Evolutionary conservation across 2,888 invertebrate genomes (phyloP), one percentile per base, ranked within the genome.

Genomic region (Chrysomela aeneicollis): DNA sequence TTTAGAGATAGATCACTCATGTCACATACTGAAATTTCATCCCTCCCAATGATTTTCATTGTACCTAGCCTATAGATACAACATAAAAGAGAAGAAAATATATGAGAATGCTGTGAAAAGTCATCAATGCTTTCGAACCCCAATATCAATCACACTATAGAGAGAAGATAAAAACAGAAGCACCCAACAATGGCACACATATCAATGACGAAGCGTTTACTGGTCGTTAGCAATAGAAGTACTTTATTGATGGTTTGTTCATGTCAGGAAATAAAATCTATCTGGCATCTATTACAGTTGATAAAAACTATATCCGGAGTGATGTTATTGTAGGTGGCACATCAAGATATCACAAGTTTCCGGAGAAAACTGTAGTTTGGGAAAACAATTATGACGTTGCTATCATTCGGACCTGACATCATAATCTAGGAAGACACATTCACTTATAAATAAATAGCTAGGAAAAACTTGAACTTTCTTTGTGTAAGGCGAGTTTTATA

Each of bases 201-300:
- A 65, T 49, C 59, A 12, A 46, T 65, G 65, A 61, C 61, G 53
- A 21, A 46, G 46, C 50, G 52, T 47, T 59, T 49, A 54, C 37
- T 53, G 64, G 64, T 52, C 58, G 58, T 65, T 59, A 55, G 64
- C 64, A 65, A 63, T 66, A 63, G 62, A 59, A 57, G 52, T 61
- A 37, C 37, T 61, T 49, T 65, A 65, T 65, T 61, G 65, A 65
- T 65, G 61, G 65, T 65, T 59, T 59, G 59, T 59, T 18, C 57
- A 62, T 62, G 42, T 59, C 64, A 65, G 63, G 62, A 55, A 61
- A 60, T 52, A 47, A 51, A 65, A 65, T 65, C 58, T 54, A 63
- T 57, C 47, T 61, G 49, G 58, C 61, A 69, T 66, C 60, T 64
- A 64, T 61, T 66, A 49, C 66, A 64, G 64, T 69, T 63, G 51